Percentiles rank a stretch among this genome's conserved stretches.
Evolutionary conservation across 2,797 vertebrate genomes (phyloP).

Genomic region (Anolis apletophallus): DNA sequence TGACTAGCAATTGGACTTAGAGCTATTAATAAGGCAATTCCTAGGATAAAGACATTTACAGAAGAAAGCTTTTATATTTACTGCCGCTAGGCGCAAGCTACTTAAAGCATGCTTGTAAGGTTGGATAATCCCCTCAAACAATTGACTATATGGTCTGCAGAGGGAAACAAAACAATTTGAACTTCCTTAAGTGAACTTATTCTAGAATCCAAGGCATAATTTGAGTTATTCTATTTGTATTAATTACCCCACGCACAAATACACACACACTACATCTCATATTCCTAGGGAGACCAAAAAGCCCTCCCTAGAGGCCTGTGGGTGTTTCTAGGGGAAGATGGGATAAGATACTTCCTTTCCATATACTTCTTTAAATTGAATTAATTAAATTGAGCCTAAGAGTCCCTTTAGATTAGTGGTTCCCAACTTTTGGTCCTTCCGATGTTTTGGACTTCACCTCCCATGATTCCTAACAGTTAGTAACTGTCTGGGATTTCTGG

Average conservation of each 20-base stretch:
- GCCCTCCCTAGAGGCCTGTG: not conserved
- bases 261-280: too few species aligned
- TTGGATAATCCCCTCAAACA: too few species aligned
- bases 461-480: too few species aligned
- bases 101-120: too few species aligned
- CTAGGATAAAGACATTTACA: not conserved
- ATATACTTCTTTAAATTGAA: not conserved
- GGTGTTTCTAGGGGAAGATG: not conserved
- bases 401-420: too few species aligned
- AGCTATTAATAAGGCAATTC: not conserved
- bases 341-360: not conserved
- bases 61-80: not conserved
- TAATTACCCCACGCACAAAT: not conserved
- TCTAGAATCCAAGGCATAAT: not conserved
- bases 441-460: too few species aligned
- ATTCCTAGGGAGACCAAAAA: too few species aligned
- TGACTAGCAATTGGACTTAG: too few species aligned
- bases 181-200: not conserved
- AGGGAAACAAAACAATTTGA: not conserved
- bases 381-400: too few species aligned
- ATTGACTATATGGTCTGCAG: not conserved
- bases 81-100: fast-evolving
- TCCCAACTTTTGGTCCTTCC: too few species aligned
- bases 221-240: not conserved
- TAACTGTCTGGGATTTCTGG: too few species aligned